These are phyloP conservation scores for Agrilus cyanescens DNA, from an alignment of 2,888 invertebrate species.

Conservation along the genomic window DNA sequence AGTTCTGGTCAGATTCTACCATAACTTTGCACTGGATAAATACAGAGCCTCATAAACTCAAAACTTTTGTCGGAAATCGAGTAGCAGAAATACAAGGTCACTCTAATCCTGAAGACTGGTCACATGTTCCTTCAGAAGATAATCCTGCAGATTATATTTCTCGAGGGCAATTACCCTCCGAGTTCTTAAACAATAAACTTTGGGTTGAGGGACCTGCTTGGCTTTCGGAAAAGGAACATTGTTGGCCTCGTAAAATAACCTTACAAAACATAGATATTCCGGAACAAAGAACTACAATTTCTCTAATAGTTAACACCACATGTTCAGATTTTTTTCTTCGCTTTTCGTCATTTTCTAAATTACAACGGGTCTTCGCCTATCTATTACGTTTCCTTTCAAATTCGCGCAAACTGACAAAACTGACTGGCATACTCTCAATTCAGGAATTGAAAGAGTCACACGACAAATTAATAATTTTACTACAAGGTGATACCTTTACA, in stretches of 20 bases:
- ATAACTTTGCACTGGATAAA: slow-evolving; percentile 3
- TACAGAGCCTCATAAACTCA: not conserved
- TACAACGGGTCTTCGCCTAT: slow-evolving; percentile 1
- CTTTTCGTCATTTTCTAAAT: not conserved
- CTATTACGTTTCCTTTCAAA: slow-evolving; percentile 1
- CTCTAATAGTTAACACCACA: not conserved
- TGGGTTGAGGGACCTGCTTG: slow-evolving; percentile 9
- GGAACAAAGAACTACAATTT: not conserved
- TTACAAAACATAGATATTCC: not conserved
- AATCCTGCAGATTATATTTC: too few species aligned
- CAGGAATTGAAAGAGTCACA: not conserved
- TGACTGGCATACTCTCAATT: not conserved
- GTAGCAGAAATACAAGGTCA: slow-evolving; percentile 6
- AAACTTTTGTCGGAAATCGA: slow-evolving; percentile 5
- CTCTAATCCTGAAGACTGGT: slow-evolving; percentile 3
- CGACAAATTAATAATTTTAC: slow-evolving; percentile 3
- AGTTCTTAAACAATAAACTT: slow-evolving; percentile 4
- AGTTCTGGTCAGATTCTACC: not conserved
- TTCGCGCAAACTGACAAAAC: not conserved
- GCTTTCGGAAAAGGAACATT: not conserved
- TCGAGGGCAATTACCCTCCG: slow-evolving; percentile 6
- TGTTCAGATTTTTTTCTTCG: too few species aligned
- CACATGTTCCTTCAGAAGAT: slow-evolving; percentile 8
- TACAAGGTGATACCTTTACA: slow-evolving; percentile 7
- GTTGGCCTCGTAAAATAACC: not conserved